phyloP scores from a whole-genome alignment of 2,797 vertebrate genomes.

The Botia almorhae region DNA sequence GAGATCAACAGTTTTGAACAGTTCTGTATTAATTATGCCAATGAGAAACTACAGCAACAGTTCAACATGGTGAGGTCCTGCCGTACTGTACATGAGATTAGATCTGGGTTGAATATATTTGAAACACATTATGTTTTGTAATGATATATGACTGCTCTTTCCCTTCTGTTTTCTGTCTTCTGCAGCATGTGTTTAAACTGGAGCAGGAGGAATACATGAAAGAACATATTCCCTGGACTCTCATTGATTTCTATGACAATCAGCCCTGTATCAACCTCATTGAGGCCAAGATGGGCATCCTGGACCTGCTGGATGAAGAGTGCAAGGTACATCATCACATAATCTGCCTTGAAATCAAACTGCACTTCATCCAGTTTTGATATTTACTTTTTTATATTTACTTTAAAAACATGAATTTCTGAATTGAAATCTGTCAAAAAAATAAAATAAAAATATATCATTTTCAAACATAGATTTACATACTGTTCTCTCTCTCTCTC shows the following conservation, averaged over 20 bases:
- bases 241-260: conserved; percentile 99
- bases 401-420: too few relatives aligned
- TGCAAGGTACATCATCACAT: conserved; percentile 88
- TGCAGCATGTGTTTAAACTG: conserved; percentile 97
- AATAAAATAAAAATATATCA: too few relatives aligned
- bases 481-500: background rate
- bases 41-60: conserved; percentile 99
- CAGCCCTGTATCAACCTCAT: conserved; percentile 99
- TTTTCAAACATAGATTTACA: too few relatives aligned
- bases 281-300: conserved; percentile 94
- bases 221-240: conserved; percentile 98
- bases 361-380: too few relatives aligned
- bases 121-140: background rate
- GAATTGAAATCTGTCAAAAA: too few relatives aligned
- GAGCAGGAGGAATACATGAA: conserved; percentile 99
- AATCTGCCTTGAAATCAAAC: too few relatives aligned
- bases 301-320: conserved; percentile 96
- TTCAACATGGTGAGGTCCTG: conserved; percentile 94
- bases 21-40: conserved; percentile 99
- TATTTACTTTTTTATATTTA: too few relatives aligned
- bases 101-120: background rate
- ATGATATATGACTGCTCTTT: background rate
- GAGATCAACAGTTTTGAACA: conserved; percentile 99
- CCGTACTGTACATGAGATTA: background rate
- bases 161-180: background rate